phyloP scores from a whole-genome alignment of 2,888 invertebrate species.

The Vanessa cardui region DNA sequence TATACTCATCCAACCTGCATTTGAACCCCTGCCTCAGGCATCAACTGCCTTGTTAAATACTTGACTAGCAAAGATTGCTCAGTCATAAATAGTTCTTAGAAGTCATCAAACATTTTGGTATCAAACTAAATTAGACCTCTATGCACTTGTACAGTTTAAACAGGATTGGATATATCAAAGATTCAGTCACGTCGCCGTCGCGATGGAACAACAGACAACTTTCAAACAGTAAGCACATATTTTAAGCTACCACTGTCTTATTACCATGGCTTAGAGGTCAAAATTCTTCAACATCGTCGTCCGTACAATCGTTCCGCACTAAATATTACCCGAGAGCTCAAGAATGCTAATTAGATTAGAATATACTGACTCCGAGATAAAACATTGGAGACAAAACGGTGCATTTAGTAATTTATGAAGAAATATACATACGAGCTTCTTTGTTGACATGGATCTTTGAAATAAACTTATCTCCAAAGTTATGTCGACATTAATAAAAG shows the following conservation, averaged over 20 bases:
- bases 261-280: slow-evolving; percentile 25
- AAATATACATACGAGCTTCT: not conserved
- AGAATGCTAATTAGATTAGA: slow-evolving; percentile 35
- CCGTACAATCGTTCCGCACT: slow-evolving; percentile 30
- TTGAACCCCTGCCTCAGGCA: no score
- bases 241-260: slow-evolving; percentile 19
- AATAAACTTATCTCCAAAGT: no score
- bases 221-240: slow-evolving; percentile 5
- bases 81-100: not conserved
- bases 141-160: slow-evolving; percentile 10
- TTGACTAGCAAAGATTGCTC: not conserved
- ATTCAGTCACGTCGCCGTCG: slow-evolving; percentile 35
- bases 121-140: slow-evolving; percentile 4
- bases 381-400: slow-evolving; percentile 33
- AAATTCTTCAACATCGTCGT: slow-evolving; percentile 1
- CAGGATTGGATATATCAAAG: slow-evolving; percentile 28
- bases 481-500: no score
- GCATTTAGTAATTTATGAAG: slow-evolving; percentile 30
- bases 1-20: no score
- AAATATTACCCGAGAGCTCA: slow-evolving; percentile 29
- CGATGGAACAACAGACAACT: slow-evolving; percentile 14
- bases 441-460: no score
- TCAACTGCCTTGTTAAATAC: no score
- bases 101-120: slow-evolving; percentile 2
- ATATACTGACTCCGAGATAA: slow-evolving; percentile 29